Conservation (phyloP, 1,140 invertebrate genomes). For the Orchestia grillus region DNA sequence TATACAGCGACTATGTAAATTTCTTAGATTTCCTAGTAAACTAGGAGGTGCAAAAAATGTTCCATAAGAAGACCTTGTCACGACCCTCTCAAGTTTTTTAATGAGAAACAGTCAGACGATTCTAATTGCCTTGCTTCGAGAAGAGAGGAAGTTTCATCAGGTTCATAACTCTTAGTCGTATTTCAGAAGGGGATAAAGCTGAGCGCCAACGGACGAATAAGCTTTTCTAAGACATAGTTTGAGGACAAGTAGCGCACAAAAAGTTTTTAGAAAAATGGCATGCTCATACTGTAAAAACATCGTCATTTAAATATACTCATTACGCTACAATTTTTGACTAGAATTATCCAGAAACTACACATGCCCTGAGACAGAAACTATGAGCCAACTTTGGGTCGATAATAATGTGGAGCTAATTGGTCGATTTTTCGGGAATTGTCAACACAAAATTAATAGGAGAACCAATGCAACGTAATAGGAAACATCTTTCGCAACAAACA, state of each 20-base stretch:
- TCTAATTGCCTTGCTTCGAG: neutral
- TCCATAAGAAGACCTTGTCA: neutral
- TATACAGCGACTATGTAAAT: neutral
- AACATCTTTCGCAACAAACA: too few species aligned
- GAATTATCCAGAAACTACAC: too few species aligned
- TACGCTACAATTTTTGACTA: neutral
- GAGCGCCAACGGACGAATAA: neutral
- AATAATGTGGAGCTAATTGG: too few species aligned
- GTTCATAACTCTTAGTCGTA: neutral
- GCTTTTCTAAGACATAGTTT: neutral
- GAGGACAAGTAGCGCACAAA: neutral
- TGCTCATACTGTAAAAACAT: neutral
- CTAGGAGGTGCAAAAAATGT: neutral
- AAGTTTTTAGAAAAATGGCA: neutral
- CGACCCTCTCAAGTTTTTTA: neutral
- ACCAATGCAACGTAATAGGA: too few species aligned
- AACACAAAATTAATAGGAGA: too few species aligned
- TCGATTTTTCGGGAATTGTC: too few species aligned
- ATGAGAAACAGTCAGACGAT: neutral
- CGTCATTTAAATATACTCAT: neutral
- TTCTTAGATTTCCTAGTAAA: neutral
- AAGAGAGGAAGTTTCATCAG: neutral
- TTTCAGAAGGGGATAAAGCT: neutral
- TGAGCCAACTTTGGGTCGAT: too few species aligned
- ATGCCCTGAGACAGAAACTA: too few species aligned